phyloP scores from a whole-genome alignment of 2,888 invertebrate species.

The Leucoma salicis region DNA sequence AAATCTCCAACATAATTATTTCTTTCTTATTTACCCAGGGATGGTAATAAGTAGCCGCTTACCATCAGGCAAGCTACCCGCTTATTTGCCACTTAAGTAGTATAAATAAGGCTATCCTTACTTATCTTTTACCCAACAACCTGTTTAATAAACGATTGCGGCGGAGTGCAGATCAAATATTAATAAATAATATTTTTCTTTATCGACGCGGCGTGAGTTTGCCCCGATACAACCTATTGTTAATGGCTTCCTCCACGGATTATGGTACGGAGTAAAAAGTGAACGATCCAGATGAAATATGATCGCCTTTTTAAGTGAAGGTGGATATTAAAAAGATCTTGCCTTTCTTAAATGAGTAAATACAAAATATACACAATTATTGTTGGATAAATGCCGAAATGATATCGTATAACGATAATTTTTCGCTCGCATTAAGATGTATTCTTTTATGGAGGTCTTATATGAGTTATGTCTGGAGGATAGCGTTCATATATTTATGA shows the following conservation, averaged over 20 bases:
- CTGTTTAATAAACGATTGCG: not conserved
- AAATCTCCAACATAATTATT: too few species aligned
- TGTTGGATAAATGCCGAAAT: slow-evolving; percentile 15
- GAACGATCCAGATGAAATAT: slow-evolving; percentile 28
- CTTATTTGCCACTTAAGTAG: not conserved
- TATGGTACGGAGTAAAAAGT: slow-evolving; percentile 30
- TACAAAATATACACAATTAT: slow-evolving; percentile 18
- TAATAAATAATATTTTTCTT: slow-evolving; percentile 6
- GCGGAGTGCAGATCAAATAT: slow-evolving; percentile 1
- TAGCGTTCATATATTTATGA: slow-evolving; percentile 26
- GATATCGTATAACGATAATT: slow-evolving; percentile 20
- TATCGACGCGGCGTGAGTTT: slow-evolving; percentile 16
- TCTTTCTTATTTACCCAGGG: too few species aligned
- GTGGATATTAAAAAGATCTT: slow-evolving; percentile 21
- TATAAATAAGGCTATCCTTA: not conserved
- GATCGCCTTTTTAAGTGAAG: slow-evolving; percentile 30
- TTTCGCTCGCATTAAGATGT: slow-evolving; percentile 12
- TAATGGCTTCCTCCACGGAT: slow-evolving; percentile 36
- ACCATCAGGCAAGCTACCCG: too few species aligned
- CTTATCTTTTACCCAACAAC: not conserved
- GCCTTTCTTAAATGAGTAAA: slow-evolving; percentile 13
- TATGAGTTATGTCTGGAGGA: slow-evolving; percentile 26
- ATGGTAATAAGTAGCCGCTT: too few species aligned
- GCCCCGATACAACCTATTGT: slow-evolving; percentile 17
- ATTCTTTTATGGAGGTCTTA: slow-evolving; percentile 4